phyloP scores from a whole-genome alignment of 2,888 invertebrate genomes.

The Acronicta leporina region DNA sequence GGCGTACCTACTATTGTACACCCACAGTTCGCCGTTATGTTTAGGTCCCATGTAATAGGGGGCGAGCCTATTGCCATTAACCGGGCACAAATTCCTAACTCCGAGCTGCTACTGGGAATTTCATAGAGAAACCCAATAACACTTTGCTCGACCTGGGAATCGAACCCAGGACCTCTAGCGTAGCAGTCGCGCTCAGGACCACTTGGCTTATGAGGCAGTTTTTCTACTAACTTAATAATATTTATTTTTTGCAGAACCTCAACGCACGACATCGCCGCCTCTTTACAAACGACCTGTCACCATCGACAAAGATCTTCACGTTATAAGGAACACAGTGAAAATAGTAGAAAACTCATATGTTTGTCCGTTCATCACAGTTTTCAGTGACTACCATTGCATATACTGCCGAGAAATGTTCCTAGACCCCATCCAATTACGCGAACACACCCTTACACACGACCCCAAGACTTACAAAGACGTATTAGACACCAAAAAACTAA shows the following conservation, averaged over 20 bases:
- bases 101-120: no score
- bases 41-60: no score
- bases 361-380: conserved; percentile 72
- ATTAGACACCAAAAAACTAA: conserved; percentile 61
- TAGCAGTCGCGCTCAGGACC: no score
- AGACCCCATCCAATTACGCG: conserved; percentile 67
- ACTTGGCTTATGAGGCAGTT: no score
- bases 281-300: conserved; percentile 7
- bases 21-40: no score
- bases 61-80: no score
- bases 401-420: conserved; percentile 75
- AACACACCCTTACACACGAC: conserved; percentile 72
- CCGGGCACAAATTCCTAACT: no score
- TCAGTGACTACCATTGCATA: conserved; percentile 71
- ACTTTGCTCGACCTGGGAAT: no score
- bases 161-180: no score
- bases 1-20: no score
- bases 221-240: background rate
- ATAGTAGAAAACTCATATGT: conserved; percentile 73
- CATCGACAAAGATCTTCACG: conserved; percentile 37
- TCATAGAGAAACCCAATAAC: no score
- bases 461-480: conserved; percentile 63
- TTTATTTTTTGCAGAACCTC: conserved; percentile 20
- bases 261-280: conserved; percentile 12
- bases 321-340: conserved; percentile 59